Evolutionary conservation across 2,797 vertebrate species (phyloP).

Genomic region (Cossypha caffra): DNA sequence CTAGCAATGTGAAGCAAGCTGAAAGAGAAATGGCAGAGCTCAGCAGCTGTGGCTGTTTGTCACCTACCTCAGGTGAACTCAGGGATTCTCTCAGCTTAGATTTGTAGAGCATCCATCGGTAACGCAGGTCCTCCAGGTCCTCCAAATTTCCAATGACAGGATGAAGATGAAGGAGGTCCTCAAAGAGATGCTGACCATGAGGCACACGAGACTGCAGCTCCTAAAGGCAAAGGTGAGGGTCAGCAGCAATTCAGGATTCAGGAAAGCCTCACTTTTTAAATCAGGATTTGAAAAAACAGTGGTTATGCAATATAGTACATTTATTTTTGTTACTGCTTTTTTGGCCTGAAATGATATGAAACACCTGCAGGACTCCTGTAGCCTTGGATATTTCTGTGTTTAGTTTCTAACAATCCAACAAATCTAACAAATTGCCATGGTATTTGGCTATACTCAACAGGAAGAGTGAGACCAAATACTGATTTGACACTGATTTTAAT

Average conservation of each 20-base stretch:
- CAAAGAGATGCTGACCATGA: conserved; percentile 82
- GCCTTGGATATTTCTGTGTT: background rate
- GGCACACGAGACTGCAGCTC: conserved; percentile 75
- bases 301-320: background rate
- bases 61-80: conserved; percentile 51
- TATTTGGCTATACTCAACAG: background rate
- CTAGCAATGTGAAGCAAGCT: background rate
- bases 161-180: conserved; percentile 72
- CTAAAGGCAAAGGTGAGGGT: conserved; percentile 63
- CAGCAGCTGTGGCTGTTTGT: background rate
- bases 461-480: background rate
- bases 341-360: background rate
- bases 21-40: background rate
- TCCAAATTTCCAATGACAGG: conserved; percentile 50
- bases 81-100: conserved; percentile 84
- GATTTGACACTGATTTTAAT: background rate
- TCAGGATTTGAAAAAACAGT: background rate
- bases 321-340: background rate
- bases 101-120: conserved; percentile 94
- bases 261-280: background rate
- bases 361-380: background rate
- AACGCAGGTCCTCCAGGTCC: conserved; percentile 85
- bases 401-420: background rate
- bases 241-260: background rate
- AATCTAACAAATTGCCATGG: background rate